phyloP scores from a whole-genome alignment of 37 sponge, comb jelly and placozoan species.

The Beroe ovata region DNA sequence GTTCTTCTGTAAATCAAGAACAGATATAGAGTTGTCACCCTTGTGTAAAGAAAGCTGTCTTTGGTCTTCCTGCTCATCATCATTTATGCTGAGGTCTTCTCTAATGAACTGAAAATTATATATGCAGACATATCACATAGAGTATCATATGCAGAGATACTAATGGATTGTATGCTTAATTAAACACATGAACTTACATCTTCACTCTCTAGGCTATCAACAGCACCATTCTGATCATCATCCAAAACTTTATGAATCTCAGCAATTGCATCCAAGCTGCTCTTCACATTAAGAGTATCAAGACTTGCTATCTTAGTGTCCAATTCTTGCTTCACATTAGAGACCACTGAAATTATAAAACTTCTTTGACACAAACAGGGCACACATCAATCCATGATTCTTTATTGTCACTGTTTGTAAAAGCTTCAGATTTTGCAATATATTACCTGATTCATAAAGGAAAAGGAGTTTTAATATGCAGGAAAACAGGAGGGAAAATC shows the following conservation, averaged over 20 bases:
- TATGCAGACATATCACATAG: background rate
- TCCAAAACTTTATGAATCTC: conserved; percentile 68
- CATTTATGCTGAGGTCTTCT: conserved; percentile 50
- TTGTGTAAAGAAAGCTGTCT: conserved; percentile 70
- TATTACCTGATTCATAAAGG: background rate
- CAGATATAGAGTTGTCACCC: conserved; percentile 73
- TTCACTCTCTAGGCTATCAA: conserved; percentile 65
- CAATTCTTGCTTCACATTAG: conserved; percentile 4
- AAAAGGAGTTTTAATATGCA: background rate
- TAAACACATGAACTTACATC: conserved; percentile 69
- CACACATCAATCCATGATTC: too few species aligned
- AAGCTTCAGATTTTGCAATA: too few species aligned
- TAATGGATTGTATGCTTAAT: too few species aligned
- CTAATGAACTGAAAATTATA: conserved; percentile 38
- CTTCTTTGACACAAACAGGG: too few species aligned
- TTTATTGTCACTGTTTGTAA: too few species aligned
- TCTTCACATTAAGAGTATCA: background rate
- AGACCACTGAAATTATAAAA: conserved; percentile 4
- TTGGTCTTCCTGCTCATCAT: conserved; percentile 59
- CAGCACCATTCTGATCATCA: conserved; percentile 68
- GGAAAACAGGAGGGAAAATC: background rate
- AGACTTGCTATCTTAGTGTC: background rate
- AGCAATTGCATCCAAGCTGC: conserved; percentile 55
- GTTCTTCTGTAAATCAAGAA: conserved; percentile 75
- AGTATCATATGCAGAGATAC: too few species aligned